Evolutionary conservation across 1,140 invertebrate genomes (phyloP), one percentile per base, ranked within the genome.

Genomic region (Antheraea mylitta): DNA sequence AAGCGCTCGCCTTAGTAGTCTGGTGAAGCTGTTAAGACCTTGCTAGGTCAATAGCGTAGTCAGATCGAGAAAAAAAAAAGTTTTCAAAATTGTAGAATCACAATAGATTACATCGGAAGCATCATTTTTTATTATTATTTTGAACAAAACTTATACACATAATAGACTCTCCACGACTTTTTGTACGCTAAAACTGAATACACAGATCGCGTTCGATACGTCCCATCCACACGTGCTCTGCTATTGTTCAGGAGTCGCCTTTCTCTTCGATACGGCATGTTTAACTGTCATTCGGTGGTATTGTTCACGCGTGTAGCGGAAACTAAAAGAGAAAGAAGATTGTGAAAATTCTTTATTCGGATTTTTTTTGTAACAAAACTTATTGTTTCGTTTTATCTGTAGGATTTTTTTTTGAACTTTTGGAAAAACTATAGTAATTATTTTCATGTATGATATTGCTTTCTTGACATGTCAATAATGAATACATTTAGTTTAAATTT

Each of bases 171-270:
- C 45, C 45, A 53, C 16, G 13, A 6, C 45, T 53, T 53, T n/a
- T n/a, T 13, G 45, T 16, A n/a, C 13, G 16, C 45, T 53, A 53
- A 53, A 53, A 16, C 45, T 10, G 16, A 53, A 53, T 30, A 30
- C 16, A 53, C 45, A 77, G 75, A 78, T 78, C 70, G 67, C 62
- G 66, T 75, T 78, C 76, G 76, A 78, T 78, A 73, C 74, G 76
- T 75, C 73, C 71, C 73, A 72, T 68, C 71, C 48, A 53, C 45
- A 18, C 67, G 70, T 53, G 58, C 76, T 67, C 60, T 19, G 60
- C 18, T 18, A 78, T 81, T 83, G 81, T 81, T 71, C 67, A 58
- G 66, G 73, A 22, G 2, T 19, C 9, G 72, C 72, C 81, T 77
- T 81, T 80, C 77, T 79, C 79, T 64, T 61, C 30, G 60, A 16